Evolutionary conservation across 2,888 invertebrate genomes (phyloP).

Genomic region (Cartodere bifasciata): DNA sequence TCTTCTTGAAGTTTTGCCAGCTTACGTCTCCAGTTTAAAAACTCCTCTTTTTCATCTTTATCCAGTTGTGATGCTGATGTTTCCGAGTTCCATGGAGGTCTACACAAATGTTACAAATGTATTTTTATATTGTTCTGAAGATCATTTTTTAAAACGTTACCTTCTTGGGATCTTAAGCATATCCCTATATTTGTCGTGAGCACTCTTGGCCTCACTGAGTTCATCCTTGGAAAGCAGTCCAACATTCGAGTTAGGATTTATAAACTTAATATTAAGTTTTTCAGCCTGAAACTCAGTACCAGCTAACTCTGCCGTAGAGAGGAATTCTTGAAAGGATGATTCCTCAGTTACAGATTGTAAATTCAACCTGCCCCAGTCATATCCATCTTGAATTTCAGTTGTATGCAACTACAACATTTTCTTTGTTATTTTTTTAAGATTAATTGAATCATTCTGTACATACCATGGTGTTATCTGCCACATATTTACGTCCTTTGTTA

Average conservation of each 20-base stretch:
- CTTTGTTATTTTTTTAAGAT: too few relatives aligned
- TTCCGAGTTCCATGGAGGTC: constrained; percentile 68
- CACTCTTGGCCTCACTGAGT: constrained; percentile 36
- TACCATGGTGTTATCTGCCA: constrained; percentile 65
- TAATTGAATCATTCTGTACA: too few relatives aligned
- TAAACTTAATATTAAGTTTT: constrained; percentile 70
- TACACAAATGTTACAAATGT: too few relatives aligned
- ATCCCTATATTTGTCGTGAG: constrained; percentile 46
- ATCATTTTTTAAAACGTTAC: constrained; percentile 26
- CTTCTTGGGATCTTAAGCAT: constrained; percentile 71
- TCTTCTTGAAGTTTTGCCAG: constrained; percentile 67
- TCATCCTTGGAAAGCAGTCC: constrained; percentile 51
- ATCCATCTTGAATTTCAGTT: constrained; percentile 79
- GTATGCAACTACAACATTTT: constrained; percentile 55
- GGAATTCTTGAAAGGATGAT: constrained; percentile 90
- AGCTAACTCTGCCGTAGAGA: constrained; percentile 88
- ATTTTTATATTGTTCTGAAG: background rate
- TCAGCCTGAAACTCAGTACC: constrained; percentile 89
- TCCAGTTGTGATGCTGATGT: constrained; percentile 73
- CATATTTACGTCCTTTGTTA: constrained; percentile 47
- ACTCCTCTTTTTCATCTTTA: constrained; percentile 64
- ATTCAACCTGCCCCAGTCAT: constrained; percentile 82
- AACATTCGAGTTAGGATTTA: constrained; percentile 47
- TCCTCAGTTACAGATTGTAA: constrained; percentile 90
- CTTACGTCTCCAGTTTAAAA: constrained; percentile 81